Conservation (phyloP, 2,888 invertebrate genomes). For the Syrphus vitripennis region DNA sequence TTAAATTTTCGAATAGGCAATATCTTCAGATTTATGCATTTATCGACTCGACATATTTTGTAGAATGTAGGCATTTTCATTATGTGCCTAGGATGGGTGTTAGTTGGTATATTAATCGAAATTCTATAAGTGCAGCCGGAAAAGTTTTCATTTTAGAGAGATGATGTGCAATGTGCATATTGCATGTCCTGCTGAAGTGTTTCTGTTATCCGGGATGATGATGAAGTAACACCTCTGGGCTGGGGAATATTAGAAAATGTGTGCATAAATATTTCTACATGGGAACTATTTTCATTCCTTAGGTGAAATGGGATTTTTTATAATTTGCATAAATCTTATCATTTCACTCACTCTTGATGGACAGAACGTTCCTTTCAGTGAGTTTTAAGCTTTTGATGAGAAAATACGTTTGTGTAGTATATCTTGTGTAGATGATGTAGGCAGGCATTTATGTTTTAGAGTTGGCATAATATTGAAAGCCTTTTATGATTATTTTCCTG, state of each 20-base stretch:
- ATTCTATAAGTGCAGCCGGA: slow-evolving; percentile 13
- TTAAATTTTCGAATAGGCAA: background rate
- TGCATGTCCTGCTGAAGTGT: background rate
- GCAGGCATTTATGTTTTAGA: too few species aligned
- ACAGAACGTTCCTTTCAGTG: background rate
- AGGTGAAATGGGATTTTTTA: background rate
- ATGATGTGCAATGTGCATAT: background rate
- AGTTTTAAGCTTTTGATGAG: too few species aligned
- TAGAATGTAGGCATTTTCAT: slow-evolving; percentile 21
- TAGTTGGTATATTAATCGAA: slow-evolving; percentile 31
- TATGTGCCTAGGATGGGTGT: slow-evolving; percentile 20
- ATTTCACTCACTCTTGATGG: background rate
- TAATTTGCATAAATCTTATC: slow-evolving; percentile 59
- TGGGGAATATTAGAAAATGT: slow-evolving; percentile 14
- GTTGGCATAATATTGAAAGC: background rate
- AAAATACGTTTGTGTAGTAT: too few species aligned
- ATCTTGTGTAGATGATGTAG: too few species aligned
- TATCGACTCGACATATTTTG: background rate
- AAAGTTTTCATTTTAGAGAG: background rate
- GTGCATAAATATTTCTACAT: slow-evolving; percentile 3
- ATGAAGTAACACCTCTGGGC: slow-evolving; percentile 32
- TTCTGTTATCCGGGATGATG: slow-evolving; percentile 24
- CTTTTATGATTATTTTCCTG: background rate
- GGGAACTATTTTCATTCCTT: background rate
- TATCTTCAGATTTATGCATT: slow-evolving; percentile 21